phyloP scores from a whole-genome alignment of 2,113 vertebrate genomes.

The Scalopus aquaticus region DNA sequence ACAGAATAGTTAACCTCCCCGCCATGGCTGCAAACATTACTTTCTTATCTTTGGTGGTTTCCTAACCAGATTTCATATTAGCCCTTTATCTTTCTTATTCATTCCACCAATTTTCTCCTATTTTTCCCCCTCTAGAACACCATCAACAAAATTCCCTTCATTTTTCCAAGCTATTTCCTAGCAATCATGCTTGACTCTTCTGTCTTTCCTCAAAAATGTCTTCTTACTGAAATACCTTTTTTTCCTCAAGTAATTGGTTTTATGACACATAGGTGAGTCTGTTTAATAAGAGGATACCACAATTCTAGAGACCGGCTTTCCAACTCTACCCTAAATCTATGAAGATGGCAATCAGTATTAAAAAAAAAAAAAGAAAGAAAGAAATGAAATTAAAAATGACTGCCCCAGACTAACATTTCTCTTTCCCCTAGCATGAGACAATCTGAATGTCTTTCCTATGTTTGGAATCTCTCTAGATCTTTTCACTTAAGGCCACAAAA shows the following conservation, averaged over 20 bases:
- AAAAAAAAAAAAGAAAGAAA: no score
- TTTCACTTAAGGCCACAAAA: neutral
- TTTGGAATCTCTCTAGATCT: slow-evolving; percentile 6
- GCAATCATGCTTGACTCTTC: slow-evolving; percentile 18
- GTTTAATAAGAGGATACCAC: slow-evolving; percentile 1
- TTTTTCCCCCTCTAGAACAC: neutral
- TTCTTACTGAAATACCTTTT: slow-evolving; percentile 39
- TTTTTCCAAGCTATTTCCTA: slow-evolving; percentile 30
- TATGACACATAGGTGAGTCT: neutral
- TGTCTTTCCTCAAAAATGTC: neutral
- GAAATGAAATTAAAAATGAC: no score
- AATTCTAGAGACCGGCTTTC: neutral
- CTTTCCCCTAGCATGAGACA: neutral
- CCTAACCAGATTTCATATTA: neutral
- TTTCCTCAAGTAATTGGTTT: slow-evolving; percentile 54
- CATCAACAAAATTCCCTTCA: neutral
- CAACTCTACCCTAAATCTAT: no score
- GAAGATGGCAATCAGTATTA: neutral
- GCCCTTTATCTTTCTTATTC: neutral
- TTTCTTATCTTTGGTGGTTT: neutral
- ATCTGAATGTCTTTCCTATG: slow-evolving; percentile 28
- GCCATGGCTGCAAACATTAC: neutral
- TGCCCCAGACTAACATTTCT: neutral
- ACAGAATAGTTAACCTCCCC: neutral
- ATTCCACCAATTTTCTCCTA: neutral